A percentile compares a stretch with the other conserved stretches of the same genome.
Conservation (phyloP, 1,140 invertebrate genomes). For the Stegodyphus dumicola region DNA sequence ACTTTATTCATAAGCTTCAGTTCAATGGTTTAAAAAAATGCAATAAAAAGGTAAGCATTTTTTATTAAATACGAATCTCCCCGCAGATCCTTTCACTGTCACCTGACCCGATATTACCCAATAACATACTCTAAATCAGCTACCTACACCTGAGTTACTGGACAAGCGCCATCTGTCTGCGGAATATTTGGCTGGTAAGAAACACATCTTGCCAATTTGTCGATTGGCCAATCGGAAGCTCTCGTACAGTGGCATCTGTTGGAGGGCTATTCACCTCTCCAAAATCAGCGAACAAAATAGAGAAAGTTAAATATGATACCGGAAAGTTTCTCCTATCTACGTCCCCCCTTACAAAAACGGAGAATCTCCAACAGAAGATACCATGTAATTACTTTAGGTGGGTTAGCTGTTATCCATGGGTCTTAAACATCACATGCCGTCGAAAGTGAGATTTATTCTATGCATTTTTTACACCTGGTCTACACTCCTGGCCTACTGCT, state of each 20-base stretch:
- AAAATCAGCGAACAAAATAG: not conserved
- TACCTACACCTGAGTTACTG: conserved; percentile 14
- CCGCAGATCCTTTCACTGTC: conserved; percentile 14
- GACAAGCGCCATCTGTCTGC: not conserved
- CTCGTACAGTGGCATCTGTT: conserved; percentile 12
- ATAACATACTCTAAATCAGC: not conserved
- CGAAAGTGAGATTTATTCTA: conserved; percentile 8
- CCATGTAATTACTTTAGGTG: conserved; percentile 50
- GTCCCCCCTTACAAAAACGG: conserved; percentile 7
- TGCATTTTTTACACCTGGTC: conserved; percentile 22
- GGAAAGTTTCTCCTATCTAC: conserved; percentile 22
- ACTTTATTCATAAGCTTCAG: conserved; percentile 35
- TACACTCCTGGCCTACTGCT: no score
- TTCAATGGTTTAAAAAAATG: not conserved
- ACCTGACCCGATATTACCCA: not conserved
- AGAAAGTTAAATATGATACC: conserved; percentile 48
- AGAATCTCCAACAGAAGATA: conserved; percentile 29
- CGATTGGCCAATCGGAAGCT: conserved; percentile 24
- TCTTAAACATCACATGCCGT: not conserved
- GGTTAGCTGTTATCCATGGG: conserved; percentile 34
- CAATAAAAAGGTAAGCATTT: not conserved
- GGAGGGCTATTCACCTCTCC: conserved; percentile 6
- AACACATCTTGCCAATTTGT: conserved; percentile 47
- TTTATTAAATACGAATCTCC: not conserved
- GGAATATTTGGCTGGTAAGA: conserved; percentile 11